These are phyloP conservation scores for Oncorhynchus nerka DNA, from an alignment of 2,113 vertebrate species.

Conservation along the genomic window DNA sequence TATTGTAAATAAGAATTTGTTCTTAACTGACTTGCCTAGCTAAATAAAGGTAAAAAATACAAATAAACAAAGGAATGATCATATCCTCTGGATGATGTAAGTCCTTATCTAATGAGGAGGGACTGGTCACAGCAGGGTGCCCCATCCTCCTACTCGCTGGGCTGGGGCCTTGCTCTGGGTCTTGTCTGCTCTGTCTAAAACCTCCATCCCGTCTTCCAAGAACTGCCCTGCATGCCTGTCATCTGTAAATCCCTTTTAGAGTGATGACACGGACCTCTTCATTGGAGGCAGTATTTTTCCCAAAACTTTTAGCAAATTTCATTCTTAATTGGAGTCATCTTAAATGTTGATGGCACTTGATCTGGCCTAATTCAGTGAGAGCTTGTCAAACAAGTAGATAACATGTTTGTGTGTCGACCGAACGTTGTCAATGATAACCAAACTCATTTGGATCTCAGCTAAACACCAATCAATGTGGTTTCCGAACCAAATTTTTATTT, in stretches of 20 bases:
- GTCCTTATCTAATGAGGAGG: not conserved
- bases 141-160: not conserved
- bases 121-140: not conserved
- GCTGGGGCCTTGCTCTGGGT: constrained; percentile 44
- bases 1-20: no score
- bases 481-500: not conserved
- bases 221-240: constrained; percentile 58
- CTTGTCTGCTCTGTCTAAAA: constrained; percentile 12
- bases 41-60: no score
- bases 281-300: constrained; percentile 46
- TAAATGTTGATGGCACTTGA: not conserved
- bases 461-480: not conserved
- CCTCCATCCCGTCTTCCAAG: constrained; percentile 41
- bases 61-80: not conserved
- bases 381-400: not conserved
- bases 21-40: no score
- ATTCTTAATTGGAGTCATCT: not conserved
- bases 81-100: not conserved
- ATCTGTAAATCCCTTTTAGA: constrained; percentile 69
- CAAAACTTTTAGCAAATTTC: not conserved
- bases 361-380: not conserved
- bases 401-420: not conserved
- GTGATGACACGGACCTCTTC: constrained; percentile 66
- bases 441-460: not conserved
- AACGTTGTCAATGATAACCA: not conserved